Conservation (phyloP, 2,888 invertebrate species). For the Abscondita cerata region DNA sequence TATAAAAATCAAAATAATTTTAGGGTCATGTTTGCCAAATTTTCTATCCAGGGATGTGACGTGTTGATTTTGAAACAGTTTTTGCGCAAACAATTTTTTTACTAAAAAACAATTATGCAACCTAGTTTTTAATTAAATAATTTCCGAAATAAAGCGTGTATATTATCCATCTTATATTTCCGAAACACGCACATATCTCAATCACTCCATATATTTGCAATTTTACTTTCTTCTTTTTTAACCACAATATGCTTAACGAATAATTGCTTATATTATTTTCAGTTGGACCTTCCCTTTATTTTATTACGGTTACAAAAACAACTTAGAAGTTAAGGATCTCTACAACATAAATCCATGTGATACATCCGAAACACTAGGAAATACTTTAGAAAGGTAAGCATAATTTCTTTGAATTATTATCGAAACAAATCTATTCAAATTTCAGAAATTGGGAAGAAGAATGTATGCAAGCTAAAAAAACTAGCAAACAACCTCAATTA, state of each 20-base stretch:
- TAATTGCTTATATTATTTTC: conserved; percentile 26
- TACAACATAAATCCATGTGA: conserved; percentile 69
- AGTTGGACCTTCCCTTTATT: conserved; percentile 75
- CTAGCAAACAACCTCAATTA: conserved; percentile 66
- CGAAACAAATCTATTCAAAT: conserved; percentile 13
- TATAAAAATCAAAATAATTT: too few relatives aligned
- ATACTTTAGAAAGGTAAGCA: conserved; percentile 66
- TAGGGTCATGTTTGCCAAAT: too few relatives aligned
- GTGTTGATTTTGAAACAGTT: too few relatives aligned
- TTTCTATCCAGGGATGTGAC: too few relatives aligned
- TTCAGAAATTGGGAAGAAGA: conserved; percentile 68
- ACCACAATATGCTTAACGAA: not conserved
- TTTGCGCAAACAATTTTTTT: too few relatives aligned
- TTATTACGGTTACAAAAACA: conserved; percentile 67
- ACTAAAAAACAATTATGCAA: too few relatives aligned
- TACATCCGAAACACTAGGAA: conserved; percentile 69
- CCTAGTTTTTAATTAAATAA: too few relatives aligned
- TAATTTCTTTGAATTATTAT: not conserved
- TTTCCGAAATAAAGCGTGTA: too few relatives aligned
- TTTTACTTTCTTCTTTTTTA: too few relatives aligned
- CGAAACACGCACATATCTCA: too few relatives aligned
- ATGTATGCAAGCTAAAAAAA: conserved; percentile 59
- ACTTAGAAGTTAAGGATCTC: conserved; percentile 70
- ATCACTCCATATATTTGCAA: too few relatives aligned
- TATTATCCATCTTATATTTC: too few relatives aligned